Evolutionary conservation across 2,113 vertebrate genomes (phyloP).

Genomic region (Zosterops japonicus): DNA sequence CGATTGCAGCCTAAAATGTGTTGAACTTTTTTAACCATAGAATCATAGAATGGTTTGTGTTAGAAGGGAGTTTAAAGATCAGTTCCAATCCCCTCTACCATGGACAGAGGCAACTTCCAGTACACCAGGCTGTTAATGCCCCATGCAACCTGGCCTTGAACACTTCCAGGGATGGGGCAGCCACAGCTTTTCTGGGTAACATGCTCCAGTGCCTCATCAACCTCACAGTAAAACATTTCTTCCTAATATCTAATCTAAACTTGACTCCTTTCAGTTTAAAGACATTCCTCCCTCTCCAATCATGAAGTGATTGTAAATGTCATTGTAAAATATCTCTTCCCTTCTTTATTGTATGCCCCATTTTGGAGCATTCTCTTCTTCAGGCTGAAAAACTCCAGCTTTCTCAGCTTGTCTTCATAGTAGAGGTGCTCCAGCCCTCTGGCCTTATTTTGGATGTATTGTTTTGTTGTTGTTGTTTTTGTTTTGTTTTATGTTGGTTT

Average conservation of each 20-base stretch:
- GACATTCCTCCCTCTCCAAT: neutral
- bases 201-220: neutral
- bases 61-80: neutral
- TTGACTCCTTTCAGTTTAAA: neutral
- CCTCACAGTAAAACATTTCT: neutral
- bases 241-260: neutral
- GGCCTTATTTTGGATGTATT: neutral
- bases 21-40: neutral
- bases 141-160: neutral
- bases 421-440: neutral
- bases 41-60: neutral
- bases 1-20: neutral
- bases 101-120: neutral
- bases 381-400: neutral
- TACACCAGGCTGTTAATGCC: no score
- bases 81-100: neutral
- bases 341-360: neutral
- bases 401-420: neutral
- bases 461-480: neutral
- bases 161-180: neutral
- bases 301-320: no score
- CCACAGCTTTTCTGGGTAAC: neutral
- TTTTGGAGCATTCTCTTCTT: neutral
- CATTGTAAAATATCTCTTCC: neutral
- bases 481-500: neutral